These are phyloP conservation scores for Lamprologus tigripictilis DNA, from an alignment of 2,113 vertebrate genomes.

Conservation along the genomic window DNA sequence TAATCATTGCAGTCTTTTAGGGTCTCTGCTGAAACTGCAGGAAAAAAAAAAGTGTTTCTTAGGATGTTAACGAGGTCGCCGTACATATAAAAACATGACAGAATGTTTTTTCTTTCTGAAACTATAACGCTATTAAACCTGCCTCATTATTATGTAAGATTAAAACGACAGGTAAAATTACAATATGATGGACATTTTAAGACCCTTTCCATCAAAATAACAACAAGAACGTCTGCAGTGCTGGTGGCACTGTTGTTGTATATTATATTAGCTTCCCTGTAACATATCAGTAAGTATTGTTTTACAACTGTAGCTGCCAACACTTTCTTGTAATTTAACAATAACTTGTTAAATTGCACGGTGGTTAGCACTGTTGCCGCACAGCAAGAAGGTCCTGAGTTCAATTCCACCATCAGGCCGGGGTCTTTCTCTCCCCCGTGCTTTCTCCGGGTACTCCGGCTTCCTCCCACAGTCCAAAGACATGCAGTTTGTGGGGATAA, in stretches of 20 bases:
- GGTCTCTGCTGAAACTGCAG: background rate
- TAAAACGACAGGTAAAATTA: background rate
- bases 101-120: background rate
- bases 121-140: background rate
- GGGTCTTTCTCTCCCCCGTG: background rate
- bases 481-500: background rate
- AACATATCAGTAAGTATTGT: background rate
- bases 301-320: background rate
- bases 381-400: background rate
- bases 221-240: background rate
- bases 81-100: background rate
- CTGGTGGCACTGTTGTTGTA: background rate
- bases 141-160: background rate
- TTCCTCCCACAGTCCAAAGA: background rate
- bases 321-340: rapidly evolving
- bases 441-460: rapidly evolving
- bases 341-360: background rate
- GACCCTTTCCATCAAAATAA: background rate
- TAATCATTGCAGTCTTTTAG: background rate
- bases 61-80: background rate
- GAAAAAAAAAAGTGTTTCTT: background rate
- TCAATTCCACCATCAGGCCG: background rate
- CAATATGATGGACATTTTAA: background rate
- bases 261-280: rapidly evolving
- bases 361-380: background rate